Base-by-base conservation (phyloP, 2,888 invertebrate species). In the Eledone cirrhosa region DNA sequence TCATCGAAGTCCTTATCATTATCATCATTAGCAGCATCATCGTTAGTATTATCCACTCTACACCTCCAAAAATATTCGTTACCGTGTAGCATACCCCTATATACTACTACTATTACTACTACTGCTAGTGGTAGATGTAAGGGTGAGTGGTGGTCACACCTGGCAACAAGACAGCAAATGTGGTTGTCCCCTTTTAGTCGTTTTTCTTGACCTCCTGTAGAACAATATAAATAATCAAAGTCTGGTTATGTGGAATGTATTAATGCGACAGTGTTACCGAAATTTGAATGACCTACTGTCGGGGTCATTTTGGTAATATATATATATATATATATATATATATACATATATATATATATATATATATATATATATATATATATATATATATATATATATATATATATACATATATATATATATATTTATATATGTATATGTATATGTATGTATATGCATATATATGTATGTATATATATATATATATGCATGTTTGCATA, bases 341-440 rank as follows among this genome's bases (percentile, higher is more conserved):
- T 72, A 33, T 19, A 67, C 33, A 31, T 31, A 67, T 67, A 67
- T 67, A 31, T 67, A 67, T 67, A 67, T 67, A 67, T 67, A 67
- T 67, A 67, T 67, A 67, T 67, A 67, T 67, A 67, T 67, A 67
- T 67, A 67, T 67, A 67, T 67, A 67, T 67, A 67, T 29, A 29
- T 67, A 14, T 14, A 67, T 13, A 67, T 29, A 0, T n/a, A n/a
- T n/a, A n/a, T n/a, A n/a, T n/a, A n/a, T n/a, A n/a, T n/a, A n/a
- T n/a, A n/a, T n/a, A n/a, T n/a, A n/a, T n/a, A n/a, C n/a, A n/a
- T n/a, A n/a, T n/a, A n/a, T n/a, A n/a, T n/a, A n/a, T n/a, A n/a
- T n/a, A n/a, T n/a, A n/a, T n/a, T 13, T 67, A 24, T 24, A 8
- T 65, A 8, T 65, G 27, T 65, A 2, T 65, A 1, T 65, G 2